Base-by-base conservation (phyloP, 30 jellyfish, hydroid and myxozoan genomes). In the Aurelia aurita region DNA sequence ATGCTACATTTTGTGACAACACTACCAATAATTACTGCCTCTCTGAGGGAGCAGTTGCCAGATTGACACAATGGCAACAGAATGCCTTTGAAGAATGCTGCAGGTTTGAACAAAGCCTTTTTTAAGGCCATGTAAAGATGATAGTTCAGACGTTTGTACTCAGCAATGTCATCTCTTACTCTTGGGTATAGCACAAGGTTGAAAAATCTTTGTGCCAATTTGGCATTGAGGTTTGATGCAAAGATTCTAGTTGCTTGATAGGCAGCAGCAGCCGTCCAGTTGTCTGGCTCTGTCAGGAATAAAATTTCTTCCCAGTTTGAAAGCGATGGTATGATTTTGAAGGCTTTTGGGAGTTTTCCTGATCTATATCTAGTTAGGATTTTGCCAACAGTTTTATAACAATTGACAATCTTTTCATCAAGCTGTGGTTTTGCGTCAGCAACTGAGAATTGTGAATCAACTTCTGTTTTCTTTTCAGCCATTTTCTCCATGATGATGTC, bases 201-300 rank as follows among this genome's bases (percentile, higher is more conserved):
- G 86, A 74, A 76, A 87, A 84, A 95, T 70, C 99, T 62, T 58
- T 92, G 98, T 1, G 98, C 97, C 97, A 92, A 55, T 64, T 87
- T 92, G 25, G 97, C 96, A 77, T 87, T 92, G 66, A 92, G 61
- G 64, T 86, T 83, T 29, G 99, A 89, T 68, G 91, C 92, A 67
- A 95, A 95, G 20, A 88, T 46, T 59, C 97, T 86, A 21, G 99
- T 74, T 14, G 96, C 99, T 70, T 95, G 99, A 68, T 88, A 89
- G 77, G 88, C 84, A 11, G 99, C 97, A 16, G 99, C 97, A 22
- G 99, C 98, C 5, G 98, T 89, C 99, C 99, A 95, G 63, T 55
- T 79, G 76, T 95, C 97, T 9, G 99, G 99, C 12, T 90, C 94
- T 10, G 97, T 95, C 19, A 96, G 69, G 54, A 82, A 85, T 59